Evolutionary conservation across 2,113 vertebrate genomes (phyloP), one percentile per base, ranked within the genome.

Genomic region (Psilopsiagon aymara): DNA sequence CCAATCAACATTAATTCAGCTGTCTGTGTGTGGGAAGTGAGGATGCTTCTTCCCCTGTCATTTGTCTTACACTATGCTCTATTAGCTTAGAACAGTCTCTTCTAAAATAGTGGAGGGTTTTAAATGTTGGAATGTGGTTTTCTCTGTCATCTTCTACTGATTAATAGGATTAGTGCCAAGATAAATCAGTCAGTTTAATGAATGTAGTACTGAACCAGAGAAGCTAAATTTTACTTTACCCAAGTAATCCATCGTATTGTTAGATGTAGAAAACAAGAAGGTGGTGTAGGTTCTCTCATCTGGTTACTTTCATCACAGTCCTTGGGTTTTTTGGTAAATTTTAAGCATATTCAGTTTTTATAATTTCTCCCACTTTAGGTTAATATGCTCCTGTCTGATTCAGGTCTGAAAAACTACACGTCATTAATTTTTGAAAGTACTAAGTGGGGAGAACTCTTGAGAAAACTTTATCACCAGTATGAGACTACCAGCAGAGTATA

Each of bases 211-310:
- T 85, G 81, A 91, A 46, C 67, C 85, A 66, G 39, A 79, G 79
- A 87, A 94, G 73, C 46, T 92, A 91, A 88, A 39, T 91, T 88
- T 94, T 92, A 88, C 86, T 94, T 67, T 77, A 84, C 80, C 55
- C 24, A 73, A 82, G 67, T 66, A 82, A 87, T 94, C 81, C 74
- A 66, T 95, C 91, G 44, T 79, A 29, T 82, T 93, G 67, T 80
- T 78, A 92, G 62, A 57, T 69, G n/a, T 1, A 69, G 66, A 76
- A 85, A 92, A 76, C 16, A 73, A 82, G 74, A 79, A 75, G 67
- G 31, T 27, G 24, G 15, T 82, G 37, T 68, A 62, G 35, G 47
- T 95, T 92, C 37, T 68, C 64, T 95, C 33, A 41, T 83, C 80
- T 57, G 86, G 12, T 90, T 87, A 31, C 43, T 92, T 92, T 73